Percentiles rank a stretch among this genome's conserved stretches.
Evolutionary conservation across 1,140 invertebrate species (phyloP).

Genomic region (Adelges cooleyi): DNA sequence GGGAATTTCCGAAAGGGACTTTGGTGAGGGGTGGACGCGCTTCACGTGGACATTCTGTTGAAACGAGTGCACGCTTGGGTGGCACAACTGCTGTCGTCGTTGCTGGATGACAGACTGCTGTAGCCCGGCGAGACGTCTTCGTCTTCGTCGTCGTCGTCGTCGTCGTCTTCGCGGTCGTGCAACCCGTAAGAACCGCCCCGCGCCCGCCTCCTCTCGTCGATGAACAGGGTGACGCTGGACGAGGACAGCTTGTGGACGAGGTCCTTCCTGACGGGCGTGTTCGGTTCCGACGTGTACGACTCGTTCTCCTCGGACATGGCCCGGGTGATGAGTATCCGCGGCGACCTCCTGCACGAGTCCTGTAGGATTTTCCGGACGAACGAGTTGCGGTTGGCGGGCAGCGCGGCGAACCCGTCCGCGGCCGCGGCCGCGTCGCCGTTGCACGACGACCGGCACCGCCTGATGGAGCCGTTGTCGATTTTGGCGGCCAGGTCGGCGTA

Average conservation of each 20-base stretch:
- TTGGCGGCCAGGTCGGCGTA: slow-evolving; percentile 36
- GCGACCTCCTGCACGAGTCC: slow-evolving; percentile 40
- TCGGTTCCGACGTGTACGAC: slow-evolving; percentile 38
- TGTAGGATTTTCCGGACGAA: neutral
- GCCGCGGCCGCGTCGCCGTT: slow-evolving; percentile 35
- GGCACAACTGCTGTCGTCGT: neutral
- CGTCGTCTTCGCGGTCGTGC: neutral
- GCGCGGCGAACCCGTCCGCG: slow-evolving; percentile 37
- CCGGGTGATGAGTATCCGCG: slow-evolving; percentile 55
- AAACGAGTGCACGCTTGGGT: too few relatives aligned
- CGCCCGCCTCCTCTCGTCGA: neutral
- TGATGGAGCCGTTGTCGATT: neutral
- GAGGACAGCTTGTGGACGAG: slow-evolving; percentile 44
- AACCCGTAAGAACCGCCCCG: neutral
- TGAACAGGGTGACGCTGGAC: slow-evolving; percentile 44
- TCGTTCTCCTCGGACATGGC: slow-evolving; percentile 58
- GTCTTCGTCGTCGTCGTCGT: neutral
- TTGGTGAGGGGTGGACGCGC: too few relatives aligned
- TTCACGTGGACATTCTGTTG: too few relatives aligned
- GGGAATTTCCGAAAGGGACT: too few relatives aligned
- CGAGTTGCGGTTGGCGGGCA: neutral
- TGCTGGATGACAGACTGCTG: slow-evolving; percentile 4
- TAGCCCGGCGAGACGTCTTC: neutral
- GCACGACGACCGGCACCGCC: neutral
- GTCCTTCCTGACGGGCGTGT: slow-evolving; percentile 38